A percentile compares a stretch with the other conserved stretches of the same genome.
These are phyloP conservation scores for Scaptomyza polygonia DNA, from an alignment of 2,888 invertebrate genomes.

Conservation along the genomic window DNA sequence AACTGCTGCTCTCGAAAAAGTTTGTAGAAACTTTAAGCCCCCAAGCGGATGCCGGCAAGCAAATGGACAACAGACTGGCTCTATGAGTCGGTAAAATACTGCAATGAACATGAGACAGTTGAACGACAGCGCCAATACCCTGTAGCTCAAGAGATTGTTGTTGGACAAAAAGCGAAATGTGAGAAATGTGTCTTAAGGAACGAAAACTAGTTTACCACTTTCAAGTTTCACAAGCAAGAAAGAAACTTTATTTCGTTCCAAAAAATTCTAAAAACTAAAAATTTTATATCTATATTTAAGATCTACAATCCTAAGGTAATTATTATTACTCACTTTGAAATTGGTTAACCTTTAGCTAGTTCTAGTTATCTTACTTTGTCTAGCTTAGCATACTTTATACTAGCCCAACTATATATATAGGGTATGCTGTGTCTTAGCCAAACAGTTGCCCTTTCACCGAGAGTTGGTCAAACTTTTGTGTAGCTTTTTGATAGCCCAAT, in stretches of 20 bases:
- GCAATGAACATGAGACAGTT: background rate
- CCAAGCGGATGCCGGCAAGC: slow-evolving; percentile 29
- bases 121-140: slow-evolving; percentile 6
- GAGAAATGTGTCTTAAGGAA: too few relatives aligned
- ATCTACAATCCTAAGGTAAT: too few relatives aligned
- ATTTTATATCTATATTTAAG: too few relatives aligned
- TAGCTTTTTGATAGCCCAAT: slow-evolving; percentile 67
- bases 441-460: slow-evolving; percentile 16
- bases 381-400: background rate
- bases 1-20: slow-evolving; percentile 43
- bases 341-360: too few relatives aligned
- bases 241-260: too few relatives aligned
- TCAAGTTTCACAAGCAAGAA: too few relatives aligned
- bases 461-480: slow-evolving; percentile 38
- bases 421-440: slow-evolving; percentile 23
- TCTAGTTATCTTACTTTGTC: too few relatives aligned
- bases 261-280: too few relatives aligned
- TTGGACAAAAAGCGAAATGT: background rate
- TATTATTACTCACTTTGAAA: too few relatives aligned
- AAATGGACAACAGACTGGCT: slow-evolving; percentile 39
- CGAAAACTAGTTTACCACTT: too few relatives aligned
- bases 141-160: background rate
- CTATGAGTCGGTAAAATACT: slow-evolving; percentile 30
- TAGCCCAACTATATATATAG: slow-evolving; percentile 12
- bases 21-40: slow-evolving; percentile 46